These are phyloP conservation scores for Agapornis roseicollis DNA, from an alignment of 2,113 vertebrate genomes.

Conservation along the genomic window DNA sequence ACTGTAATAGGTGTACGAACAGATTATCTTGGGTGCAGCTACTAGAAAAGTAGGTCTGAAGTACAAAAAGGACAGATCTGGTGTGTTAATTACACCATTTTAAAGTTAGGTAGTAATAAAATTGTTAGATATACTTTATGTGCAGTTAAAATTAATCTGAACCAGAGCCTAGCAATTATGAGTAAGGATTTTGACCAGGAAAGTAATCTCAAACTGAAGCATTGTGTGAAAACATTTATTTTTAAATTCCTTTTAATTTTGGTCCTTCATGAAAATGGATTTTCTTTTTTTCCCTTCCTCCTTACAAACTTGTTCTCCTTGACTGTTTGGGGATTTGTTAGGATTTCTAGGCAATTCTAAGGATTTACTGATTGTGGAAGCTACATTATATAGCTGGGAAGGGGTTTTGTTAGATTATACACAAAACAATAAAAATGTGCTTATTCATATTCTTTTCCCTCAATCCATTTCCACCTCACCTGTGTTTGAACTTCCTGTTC, in stretches of 20 bases:
- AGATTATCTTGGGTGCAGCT: background rate
- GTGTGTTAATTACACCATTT: background rate
- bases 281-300: rapidly evolving
- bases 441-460: background rate
- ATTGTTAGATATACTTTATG: background rate
- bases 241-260: background rate
- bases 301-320: background rate
- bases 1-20: background rate
- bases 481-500: background rate
- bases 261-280: background rate
- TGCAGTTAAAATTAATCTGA: background rate
- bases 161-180: background rate
- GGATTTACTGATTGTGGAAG: background rate
- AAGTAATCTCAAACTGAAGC: background rate
- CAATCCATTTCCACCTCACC: background rate
- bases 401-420: background rate
- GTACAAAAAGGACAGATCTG: background rate
- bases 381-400: background rate
- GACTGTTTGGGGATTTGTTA: background rate
- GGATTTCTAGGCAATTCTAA: background rate
- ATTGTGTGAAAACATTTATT: background rate
- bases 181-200: background rate
- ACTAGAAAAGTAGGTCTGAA: background rate
- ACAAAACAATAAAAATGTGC: background rate
- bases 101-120: background rate